Conservation (phyloP, 2,888 invertebrate species). For the Dicranocentrus wangi region DNA sequence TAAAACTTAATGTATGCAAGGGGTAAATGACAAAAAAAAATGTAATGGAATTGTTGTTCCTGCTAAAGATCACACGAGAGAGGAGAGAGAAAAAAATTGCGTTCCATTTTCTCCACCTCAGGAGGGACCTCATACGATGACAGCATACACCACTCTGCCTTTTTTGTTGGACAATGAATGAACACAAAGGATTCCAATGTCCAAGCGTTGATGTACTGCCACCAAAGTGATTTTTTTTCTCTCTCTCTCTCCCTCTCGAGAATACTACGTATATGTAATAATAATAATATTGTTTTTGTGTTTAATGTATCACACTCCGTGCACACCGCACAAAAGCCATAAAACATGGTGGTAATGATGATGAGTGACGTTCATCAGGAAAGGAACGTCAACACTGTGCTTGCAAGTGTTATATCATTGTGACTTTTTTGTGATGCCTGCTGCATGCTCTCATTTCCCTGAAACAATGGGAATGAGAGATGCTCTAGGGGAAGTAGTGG, state of each 20-base stretch:
- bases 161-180: constrained; percentile 39
- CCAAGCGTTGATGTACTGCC: constrained; percentile 13
- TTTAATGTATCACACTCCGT: constrained; percentile 48
- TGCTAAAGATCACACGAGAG: constrained; percentile 22
- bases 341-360: constrained; percentile 36
- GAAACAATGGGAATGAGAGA: no score
- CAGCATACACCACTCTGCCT: constrained; percentile 42
- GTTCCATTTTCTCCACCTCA: constrained; percentile 58
- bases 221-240: not conserved
- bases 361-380: not conserved
- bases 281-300: constrained; percentile 56
- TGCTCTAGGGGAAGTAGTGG: no score
- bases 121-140: constrained; percentile 46
- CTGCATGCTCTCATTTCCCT: no score
- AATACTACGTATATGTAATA: constrained; percentile 16
- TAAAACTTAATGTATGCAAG: constrained; percentile 30
- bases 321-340: constrained; percentile 48
- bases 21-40: constrained; percentile 2
- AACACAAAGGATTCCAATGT: constrained; percentile 51
- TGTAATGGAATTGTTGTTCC: constrained; percentile 26
- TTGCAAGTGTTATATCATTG: no score
- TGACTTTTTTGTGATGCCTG: no score
- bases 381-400: no score
- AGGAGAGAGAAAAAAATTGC: constrained; percentile 3
- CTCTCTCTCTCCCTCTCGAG: not conserved